phyloP scores from a whole-genome alignment of 1,140 invertebrate genomes.

The Oryctes rhinoceros region DNA sequence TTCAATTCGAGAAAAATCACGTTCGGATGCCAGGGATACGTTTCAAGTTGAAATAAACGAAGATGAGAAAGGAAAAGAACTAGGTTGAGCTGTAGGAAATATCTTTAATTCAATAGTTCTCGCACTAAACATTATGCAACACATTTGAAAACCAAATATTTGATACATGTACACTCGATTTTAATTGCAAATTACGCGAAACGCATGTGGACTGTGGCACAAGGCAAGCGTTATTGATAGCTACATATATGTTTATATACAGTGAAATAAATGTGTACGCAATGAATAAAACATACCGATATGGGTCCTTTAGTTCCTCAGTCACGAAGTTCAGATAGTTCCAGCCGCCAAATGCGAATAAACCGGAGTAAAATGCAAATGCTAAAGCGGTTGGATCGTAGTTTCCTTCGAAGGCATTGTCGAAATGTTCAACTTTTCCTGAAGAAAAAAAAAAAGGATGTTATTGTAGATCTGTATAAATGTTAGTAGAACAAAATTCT shows the following conservation, averaged over 20 bases:
- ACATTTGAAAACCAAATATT: background rate
- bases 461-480: background rate
- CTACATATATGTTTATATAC: too few species aligned
- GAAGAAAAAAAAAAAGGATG: conserved; percentile 46
- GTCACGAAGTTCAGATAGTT: conserved; percentile 94
- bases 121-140: conserved; percentile 17
- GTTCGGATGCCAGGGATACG: background rate
- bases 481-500: background rate
- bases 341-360: conserved; percentile 97
- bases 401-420: conserved; percentile 74
- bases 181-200: background rate
- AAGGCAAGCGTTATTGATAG: too few species aligned
- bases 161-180: background rate
- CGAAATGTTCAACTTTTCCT: conserved; percentile 78
- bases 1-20: conserved; percentile 43
- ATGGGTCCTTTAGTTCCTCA: conserved; percentile 91
- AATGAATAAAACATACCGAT: conserved; percentile 73
- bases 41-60: background rate
- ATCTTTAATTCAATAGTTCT: conserved; percentile 33
- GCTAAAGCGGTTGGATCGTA: conserved; percentile 71
- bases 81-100: background rate
- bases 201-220: background rate
- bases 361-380: conserved; percentile 90
- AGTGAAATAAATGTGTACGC: too few species aligned
- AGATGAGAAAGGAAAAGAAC: background rate